phyloP scores from a whole-genome alignment of 2,888 invertebrate genomes.

The Euphydryas editha region DNA sequence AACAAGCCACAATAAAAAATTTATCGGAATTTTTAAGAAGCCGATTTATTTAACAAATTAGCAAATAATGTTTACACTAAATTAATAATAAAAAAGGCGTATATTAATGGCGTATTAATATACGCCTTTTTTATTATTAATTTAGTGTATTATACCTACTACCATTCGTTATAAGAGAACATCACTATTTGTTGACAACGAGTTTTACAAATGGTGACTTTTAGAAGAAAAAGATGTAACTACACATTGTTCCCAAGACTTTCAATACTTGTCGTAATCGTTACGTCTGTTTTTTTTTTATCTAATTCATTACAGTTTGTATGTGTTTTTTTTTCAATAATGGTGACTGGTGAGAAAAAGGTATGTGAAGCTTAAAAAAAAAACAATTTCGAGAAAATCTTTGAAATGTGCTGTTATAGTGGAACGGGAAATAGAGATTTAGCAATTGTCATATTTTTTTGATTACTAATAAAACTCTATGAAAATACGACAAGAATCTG shows the following conservation, averaged over 20 bases:
- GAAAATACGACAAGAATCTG: too few relatives aligned
- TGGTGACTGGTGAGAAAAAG: too few relatives aligned
- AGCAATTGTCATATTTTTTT: too few relatives aligned
- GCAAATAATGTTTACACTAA: neutral
- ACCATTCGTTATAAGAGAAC: slow-evolving; percentile 9
- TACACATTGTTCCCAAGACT: slow-evolving; percentile 58
- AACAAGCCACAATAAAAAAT: too few relatives aligned
- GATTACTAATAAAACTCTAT: too few relatives aligned
- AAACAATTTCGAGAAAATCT: too few relatives aligned
- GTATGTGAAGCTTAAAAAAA: too few relatives aligned
- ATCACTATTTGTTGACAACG: slow-evolving; percentile 30
- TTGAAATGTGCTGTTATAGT: too few relatives aligned
- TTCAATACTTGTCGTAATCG: slow-evolving; percentile 48
- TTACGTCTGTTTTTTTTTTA: slow-evolving; percentile 20
- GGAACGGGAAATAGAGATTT: too few relatives aligned
- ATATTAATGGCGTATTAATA: slow-evolving; percentile 9
- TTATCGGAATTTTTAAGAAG: too few relatives aligned
- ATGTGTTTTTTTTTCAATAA: neutral
- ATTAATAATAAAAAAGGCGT: neutral
- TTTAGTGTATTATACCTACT: neutral
- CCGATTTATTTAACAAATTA: too few relatives aligned
- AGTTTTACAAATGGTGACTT: slow-evolving; percentile 44
- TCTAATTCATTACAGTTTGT: neutral
- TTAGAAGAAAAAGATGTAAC: slow-evolving; percentile 54
- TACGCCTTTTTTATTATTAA: neutral